Base-by-base conservation (phyloP, 2,888 invertebrate genomes). In the Deilephila elpenor region DNA sequence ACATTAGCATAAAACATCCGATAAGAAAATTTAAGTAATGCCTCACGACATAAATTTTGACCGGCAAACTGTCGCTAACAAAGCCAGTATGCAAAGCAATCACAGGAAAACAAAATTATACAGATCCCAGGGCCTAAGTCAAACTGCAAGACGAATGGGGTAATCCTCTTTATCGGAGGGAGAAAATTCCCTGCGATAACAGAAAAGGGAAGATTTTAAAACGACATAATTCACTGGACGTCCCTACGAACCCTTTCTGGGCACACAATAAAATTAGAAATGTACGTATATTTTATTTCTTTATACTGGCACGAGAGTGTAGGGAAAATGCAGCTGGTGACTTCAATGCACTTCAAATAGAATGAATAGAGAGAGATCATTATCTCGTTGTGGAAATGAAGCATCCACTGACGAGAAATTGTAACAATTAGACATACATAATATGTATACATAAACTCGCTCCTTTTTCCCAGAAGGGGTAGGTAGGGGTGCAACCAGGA, bases 171-270 rank as follows among this genome's bases (percentile, higher is more conserved):
- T 91, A 92, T 91, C 91, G 88, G 83, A 82, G 86, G 78, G 83
- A 88, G 87, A 76, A 87, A 91, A 90, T 88, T 89, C 89, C 81
- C 88, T 86, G 85, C 86, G 90, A 88, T 90, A 91, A 91, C 89
- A 91, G 89, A 90, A 87, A 86, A 88, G 70, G 71, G 78, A 91
- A 91, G 90, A 89, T 91, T 92, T 92, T 91, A 91, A 92, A 91
- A 87, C 90, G 87, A 88, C 82, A 91, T 91, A 92, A 90, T 87
- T 92, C 89, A 92, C 87, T 78, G 82, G 77, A 79, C 82, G 82
- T 83, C 82, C 71, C 62, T 73, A 76, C 76, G 81, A 89, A 88
- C 90, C 89, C 89, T 90, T 89, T 86, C 70, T 19, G 73, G 56
- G 73, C 14, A 60, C 44, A 51, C 67, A 67, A 67, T 51, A 67